A percentile compares a stretch with the other conserved stretches of the same genome.
Conservation (phyloP, 2,888 invertebrate species). For the Melanargia galathea region DNA sequence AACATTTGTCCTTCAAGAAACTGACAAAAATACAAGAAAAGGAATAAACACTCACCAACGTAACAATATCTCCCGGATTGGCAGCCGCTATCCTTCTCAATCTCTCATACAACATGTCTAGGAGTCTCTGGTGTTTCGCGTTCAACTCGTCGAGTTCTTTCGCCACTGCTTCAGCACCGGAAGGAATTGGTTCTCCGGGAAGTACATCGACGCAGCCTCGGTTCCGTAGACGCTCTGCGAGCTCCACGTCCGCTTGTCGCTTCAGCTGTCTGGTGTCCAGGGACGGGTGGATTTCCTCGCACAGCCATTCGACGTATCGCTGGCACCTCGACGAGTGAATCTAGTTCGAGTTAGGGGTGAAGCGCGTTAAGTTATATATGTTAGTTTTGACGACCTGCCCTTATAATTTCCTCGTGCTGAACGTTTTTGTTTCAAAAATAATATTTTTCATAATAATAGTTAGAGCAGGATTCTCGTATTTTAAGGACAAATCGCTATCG, state of each 20-base stretch:
- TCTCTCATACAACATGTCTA: conserved; percentile 86
- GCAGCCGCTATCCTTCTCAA: conserved; percentile 85
- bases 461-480: conserved; percentile 1
- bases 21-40: conserved; percentile 1
- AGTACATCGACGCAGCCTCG: conserved; percentile 49
- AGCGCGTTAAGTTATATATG: conserved; percentile 77
- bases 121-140: conserved; percentile 87
- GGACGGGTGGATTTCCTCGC: conserved; percentile 91
- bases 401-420: conserved; percentile 29
- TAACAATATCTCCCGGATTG: conserved; percentile 87
- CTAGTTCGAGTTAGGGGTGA: conserved; percentile 85
- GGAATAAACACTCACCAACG: conserved; percentile 84
- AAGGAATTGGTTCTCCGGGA: conserved; percentile 57
- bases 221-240: conserved; percentile 65
- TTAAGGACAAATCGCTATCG: conserved; percentile 33
- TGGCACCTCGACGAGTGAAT: conserved; percentile 93
- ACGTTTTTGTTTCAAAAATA: neutral
- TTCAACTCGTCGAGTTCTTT: conserved; percentile 91
- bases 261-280: conserved; percentile 83
- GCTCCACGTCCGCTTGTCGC: conserved; percentile 68
- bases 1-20: conserved; percentile 4
- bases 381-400: conserved; percentile 51
- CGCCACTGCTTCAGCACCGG: conserved; percentile 89
- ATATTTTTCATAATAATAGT: neutral
- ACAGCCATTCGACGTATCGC: conserved; percentile 91